Percentiles rank a stretch among this genome's conserved stretches.
phyloP scores from a whole-genome alignment of 2,113 vertebrate genomes.

The Pheucticus melanocephalus region DNA sequence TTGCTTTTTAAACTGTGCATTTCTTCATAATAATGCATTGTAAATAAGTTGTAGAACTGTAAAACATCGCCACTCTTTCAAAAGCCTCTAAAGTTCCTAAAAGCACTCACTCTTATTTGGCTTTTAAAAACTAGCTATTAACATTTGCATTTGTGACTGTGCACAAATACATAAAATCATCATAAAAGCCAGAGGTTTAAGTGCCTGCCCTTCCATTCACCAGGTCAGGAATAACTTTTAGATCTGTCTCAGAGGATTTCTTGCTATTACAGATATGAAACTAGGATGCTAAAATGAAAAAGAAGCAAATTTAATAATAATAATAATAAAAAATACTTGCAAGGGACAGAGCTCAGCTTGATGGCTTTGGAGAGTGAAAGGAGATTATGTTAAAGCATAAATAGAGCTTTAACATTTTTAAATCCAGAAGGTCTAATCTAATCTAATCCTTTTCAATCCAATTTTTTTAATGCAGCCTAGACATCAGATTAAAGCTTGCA shows the following conservation, averaged over 20 bases:
- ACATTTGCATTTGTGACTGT: conserved; percentile 67
- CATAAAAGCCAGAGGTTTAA: conserved; percentile 69
- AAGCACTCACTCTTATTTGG: conserved; percentile 72
- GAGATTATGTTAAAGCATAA: conserved; percentile 94
- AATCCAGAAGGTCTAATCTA: conserved; percentile 95
- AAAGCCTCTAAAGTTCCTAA: conserved; percentile 68
- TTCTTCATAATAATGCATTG: conserved; percentile 56
- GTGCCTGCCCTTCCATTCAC: conserved; percentile 24
- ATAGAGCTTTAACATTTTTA: conserved; percentile 94
- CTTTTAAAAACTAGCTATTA: conserved; percentile 67
- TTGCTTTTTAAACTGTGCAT: conserved; percentile 44
- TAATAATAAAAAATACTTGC: conserved; percentile 67
- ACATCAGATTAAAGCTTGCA: conserved; percentile 90
- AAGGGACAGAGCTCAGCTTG: conserved; percentile 79
- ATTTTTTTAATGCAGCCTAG: conserved; percentile 97
- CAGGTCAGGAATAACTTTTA: conserved; percentile 67
- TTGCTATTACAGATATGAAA: conserved; percentile 76
- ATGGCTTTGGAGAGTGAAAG: conserved; percentile 84
- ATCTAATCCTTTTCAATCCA: conserved; percentile 98
- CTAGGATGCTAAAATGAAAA: conserved; percentile 67
- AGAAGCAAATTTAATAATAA: conserved; percentile 78
- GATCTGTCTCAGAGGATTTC: conserved; percentile 74
- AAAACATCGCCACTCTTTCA: conserved; percentile 29
- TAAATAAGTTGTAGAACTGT: conserved; percentile 44
- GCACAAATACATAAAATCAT: conserved; percentile 71